Evolutionary conservation across 2,113 vertebrate genomes (phyloP).

Genomic region (Cebus imitator): DNA sequence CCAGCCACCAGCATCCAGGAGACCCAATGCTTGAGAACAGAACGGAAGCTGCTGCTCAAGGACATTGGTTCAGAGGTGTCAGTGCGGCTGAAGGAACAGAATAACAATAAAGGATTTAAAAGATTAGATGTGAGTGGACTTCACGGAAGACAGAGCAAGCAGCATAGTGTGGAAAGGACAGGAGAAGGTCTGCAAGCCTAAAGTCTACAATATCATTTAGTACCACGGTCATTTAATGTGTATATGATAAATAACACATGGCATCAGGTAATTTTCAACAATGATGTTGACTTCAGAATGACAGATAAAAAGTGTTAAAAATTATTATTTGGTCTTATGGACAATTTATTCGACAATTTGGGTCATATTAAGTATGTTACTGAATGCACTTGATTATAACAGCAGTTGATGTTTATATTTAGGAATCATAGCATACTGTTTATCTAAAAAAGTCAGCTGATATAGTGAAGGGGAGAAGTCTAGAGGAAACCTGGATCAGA

Average conservation of each 20-base stretch:
- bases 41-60: background rate
- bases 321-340: background rate
- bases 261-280: background rate
- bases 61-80: background rate
- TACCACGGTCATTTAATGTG: background rate
- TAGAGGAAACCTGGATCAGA: background rate
- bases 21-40: background rate
- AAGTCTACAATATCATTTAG: background rate
- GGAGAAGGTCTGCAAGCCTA: background rate
- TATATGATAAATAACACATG: background rate
- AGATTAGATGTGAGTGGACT: background rate
- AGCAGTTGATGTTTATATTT: background rate
- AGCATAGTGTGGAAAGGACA: background rate
- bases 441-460: background rate
- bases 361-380: background rate
- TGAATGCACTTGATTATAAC: background rate
- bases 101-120: background rate
- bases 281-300: background rate
- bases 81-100: background rate
- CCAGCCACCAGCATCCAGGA: background rate
- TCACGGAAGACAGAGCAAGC: background rate
- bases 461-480: background rate
- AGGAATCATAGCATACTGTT: background rate
- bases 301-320: background rate
- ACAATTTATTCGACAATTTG: background rate